Evolutionary conservation across 92 coral and sea anemone species (phyloP).

Genomic region (Micromussa lordhowensis): DNA sequence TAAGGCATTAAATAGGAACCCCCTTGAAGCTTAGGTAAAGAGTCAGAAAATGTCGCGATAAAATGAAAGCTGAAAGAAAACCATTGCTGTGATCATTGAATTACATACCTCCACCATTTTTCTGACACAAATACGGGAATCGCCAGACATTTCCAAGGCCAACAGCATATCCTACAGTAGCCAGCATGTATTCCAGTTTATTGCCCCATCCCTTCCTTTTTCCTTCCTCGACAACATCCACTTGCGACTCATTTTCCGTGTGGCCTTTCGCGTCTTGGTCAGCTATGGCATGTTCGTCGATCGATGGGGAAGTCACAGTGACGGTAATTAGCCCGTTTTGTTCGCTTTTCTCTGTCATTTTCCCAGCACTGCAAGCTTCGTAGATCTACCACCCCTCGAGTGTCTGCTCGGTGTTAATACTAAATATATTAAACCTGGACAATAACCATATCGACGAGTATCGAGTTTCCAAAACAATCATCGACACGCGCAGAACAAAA

Average conservation of each 20-base stretch:
- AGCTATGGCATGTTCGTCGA: not conserved
- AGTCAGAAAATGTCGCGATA: not conserved
- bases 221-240: conserved; percentile 19
- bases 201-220: conserved; percentile 32
- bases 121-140: conserved; percentile 35
- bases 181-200: conserved; percentile 28
- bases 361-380: conserved; percentile 23
- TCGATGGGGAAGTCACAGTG: conserved; percentile 18
- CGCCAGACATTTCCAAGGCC: conserved; percentile 48
- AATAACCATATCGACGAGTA: not conserved
- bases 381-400: not conserved
- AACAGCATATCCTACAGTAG: conserved; percentile 36
- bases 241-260: not conserved
- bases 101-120: conserved; percentile 34
- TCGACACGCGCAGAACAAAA: too few species aligned
- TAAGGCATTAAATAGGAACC: conserved; percentile 1
- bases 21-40: not conserved
- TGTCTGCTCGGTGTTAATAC: too few species aligned
- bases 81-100: not conserved
- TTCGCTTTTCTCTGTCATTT: conserved; percentile 22
- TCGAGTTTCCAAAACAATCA: not conserved
- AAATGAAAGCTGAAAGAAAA: not conserved
- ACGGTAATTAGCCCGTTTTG: conserved; percentile 9
- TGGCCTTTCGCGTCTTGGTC: not conserved
- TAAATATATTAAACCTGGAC: not conserved